These are phyloP conservation scores for Mercenaria mercenaria DNA, from an alignment of 1,140 invertebrate species.

Conservation along the genomic window DNA sequence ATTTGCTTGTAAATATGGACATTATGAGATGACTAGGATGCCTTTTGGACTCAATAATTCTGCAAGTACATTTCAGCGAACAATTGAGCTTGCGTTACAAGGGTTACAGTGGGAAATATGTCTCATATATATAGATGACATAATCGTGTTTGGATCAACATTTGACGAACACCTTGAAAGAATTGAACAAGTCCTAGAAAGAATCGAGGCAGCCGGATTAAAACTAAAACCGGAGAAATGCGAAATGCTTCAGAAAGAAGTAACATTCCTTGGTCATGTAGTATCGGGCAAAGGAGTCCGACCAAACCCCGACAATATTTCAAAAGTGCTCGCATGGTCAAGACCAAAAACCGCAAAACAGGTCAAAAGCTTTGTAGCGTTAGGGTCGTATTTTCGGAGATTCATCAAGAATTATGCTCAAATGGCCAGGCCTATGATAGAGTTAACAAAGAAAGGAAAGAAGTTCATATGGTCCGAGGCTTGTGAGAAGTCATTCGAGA, in stretches of 20 bases:
- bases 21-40: slow-evolving; percentile 65
- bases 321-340: slow-evolving; percentile 29
- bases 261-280: slow-evolving; percentile 61
- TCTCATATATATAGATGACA: slow-evolving; percentile 19
- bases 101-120: background rate
- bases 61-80: background rate
- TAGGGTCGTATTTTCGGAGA: slow-evolving; percentile 49
- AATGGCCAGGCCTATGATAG: slow-evolving; percentile 55
- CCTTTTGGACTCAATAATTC: slow-evolving; percentile 17
- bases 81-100: slow-evolving; percentile 56
- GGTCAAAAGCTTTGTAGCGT: slow-evolving; percentile 61
- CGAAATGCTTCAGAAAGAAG: slow-evolving; percentile 62
- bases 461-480: slow-evolving; percentile 49
- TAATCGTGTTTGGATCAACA: slow-evolving; percentile 7
- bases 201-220: slow-evolving; percentile 34
- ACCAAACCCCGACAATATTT: slow-evolving; percentile 25
- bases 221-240: slow-evolving; percentile 65
- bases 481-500: slow-evolving; percentile 69
- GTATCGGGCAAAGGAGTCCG: slow-evolving; percentile 47
- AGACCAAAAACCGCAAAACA: slow-evolving; percentile 49
- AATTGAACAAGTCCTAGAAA: slow-evolving; percentile 40
- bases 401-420: slow-evolving; percentile 62
- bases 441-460: slow-evolving; percentile 35
- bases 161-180: slow-evolving; percentile 29
- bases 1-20: slow-evolving; percentile 30